Evolutionary conservation across 2,113 vertebrate genomes (phyloP), one percentile per base, ranked within the genome.

Genomic region (Podilymbus podiceps): DNA sequence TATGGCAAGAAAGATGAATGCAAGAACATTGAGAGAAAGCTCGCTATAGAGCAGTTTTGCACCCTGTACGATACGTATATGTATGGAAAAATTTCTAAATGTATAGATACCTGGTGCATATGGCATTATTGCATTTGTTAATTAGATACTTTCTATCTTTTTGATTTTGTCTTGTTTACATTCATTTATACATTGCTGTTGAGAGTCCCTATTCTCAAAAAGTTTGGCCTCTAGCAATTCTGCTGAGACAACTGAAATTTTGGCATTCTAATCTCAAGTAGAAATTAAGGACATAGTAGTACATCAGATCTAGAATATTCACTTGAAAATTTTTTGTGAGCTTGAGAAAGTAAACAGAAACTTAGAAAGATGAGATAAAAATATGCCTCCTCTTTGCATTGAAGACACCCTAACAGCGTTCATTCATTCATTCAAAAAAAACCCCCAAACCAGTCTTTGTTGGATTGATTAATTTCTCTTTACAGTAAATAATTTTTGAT

Each of bases 61-160:
- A 68, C 28, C 6, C 28, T 68, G 12, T 46, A 64, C 3, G 14
- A 60, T 8, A 46, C 1, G 6, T 9, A 2, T 16, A 4, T 52
- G 6, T 19, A 38, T 8, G 35, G 14, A 69, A 69, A 67, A 42
- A 38, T 1, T 0, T 90, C 44, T 25, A 46, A 35, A 18, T 58
- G 6, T 74, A 12, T 11, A 40, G 2, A 0, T 53, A 19, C 6
- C 15, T 53, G 77, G 2, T 55, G 17, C 5, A 19, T 35, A 77
- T 22, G 8, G 3, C 8, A 42, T 42, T 63, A 58, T 33, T 58
- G 9, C 28, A 31, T 79, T 79, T 92, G 23, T 49, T 46, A 53
- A 38, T 78, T 59, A 75, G 46, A 74, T 59, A 47, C 15, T 44
- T 67, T 59, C 15, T 30, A 64, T 4, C 1, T 31, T 55, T 28